Conservation (phyloP, 2,113 vertebrate species). For the Myxocyprinus asiaticus region DNA sequence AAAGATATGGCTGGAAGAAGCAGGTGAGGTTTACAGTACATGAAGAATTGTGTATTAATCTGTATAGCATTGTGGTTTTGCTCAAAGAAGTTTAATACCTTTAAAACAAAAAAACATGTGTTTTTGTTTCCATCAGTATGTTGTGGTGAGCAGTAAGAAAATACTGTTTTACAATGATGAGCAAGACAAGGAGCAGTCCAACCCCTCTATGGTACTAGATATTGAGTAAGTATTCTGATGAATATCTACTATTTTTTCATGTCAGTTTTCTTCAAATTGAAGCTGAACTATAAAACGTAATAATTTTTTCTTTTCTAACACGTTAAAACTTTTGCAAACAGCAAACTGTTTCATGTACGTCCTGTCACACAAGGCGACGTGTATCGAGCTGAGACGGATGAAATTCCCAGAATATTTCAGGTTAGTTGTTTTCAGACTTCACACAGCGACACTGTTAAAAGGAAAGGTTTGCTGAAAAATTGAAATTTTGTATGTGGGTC, state of each 20-base stretch:
- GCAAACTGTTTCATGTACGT: conserved; percentile 97
- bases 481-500: no score
- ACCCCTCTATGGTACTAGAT: conserved; percentile 97
- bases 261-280: no score
- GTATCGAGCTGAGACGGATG: conserved; percentile 95
- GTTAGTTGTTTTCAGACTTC: conserved; percentile 62
- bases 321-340: conserved; percentile 58
- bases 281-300: no score
- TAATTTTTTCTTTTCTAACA: no score
- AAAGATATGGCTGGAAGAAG: conserved; percentile 96
- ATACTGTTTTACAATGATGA: conserved; percentile 98
- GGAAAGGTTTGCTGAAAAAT: no score
- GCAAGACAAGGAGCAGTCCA: conserved; percentile 96
- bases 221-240: conserved; percentile 87
- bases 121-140: conserved; percentile 78
- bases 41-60: not conserved
- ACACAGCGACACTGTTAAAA: no score
- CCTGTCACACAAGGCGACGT: conserved; percentile 98
- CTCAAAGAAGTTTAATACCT: not conserved
- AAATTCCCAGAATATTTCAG: conserved; percentile 99
- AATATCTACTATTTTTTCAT: no score
- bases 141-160: conserved; percentile 99
- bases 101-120: not conserved
- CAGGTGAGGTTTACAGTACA: conserved; percentile 78
- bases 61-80: not conserved